Evolutionary conservation across 2,113 vertebrate species (phyloP), one percentile per base, ranked within the genome.

Genomic region (Gnathonemus echidnorhynchus): DNA sequence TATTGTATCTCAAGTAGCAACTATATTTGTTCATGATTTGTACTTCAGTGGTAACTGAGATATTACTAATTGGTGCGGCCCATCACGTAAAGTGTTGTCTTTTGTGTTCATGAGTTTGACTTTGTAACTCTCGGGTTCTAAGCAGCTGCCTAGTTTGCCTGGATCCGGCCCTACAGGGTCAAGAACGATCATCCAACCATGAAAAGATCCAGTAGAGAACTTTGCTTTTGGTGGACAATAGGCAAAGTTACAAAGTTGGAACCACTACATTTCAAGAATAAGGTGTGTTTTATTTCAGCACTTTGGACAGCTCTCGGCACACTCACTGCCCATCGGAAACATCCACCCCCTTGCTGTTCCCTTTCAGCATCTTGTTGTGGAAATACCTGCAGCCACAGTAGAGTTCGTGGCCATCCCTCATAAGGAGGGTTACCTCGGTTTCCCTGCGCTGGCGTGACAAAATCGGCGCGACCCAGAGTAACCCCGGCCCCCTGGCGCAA

Each of bases 301-400:
- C 89, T 89, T 39, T 86, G 89, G 89, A 89, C 89, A 89, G 89
- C 89, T 89, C 89, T 89, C 42, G 6, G 42, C 9, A 19, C 11
- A 3, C 42, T 89, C 5, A 24, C 45, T 15, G 13, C 17, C 49
- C 49, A n/a, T 1, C 27, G 5, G 49, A 53, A 87, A 53, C n/a
- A 87, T 85, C 39, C 39, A n/a, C 17, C 49, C n/a, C 86, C 49
- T 53, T 13, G 27, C 46, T 13, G 15, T 83, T 45, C 77, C 39
- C 35, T 27, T 24, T 27, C 42, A 49, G 24, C 10, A 46, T 3
- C 86, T 87, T 53, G 49, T 87, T 87, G 15, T 87, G 86, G 50
- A 87, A 56, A 87, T 5, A 53, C 49, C 45, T 27, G 11, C 5
- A 35, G 86, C 50, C 86, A 39, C 86, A 87, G 49, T 31, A n/a